Evolutionary conservation across 2,113 vertebrate species (phyloP).

Genomic region (Platycercus adscitus): DNA sequence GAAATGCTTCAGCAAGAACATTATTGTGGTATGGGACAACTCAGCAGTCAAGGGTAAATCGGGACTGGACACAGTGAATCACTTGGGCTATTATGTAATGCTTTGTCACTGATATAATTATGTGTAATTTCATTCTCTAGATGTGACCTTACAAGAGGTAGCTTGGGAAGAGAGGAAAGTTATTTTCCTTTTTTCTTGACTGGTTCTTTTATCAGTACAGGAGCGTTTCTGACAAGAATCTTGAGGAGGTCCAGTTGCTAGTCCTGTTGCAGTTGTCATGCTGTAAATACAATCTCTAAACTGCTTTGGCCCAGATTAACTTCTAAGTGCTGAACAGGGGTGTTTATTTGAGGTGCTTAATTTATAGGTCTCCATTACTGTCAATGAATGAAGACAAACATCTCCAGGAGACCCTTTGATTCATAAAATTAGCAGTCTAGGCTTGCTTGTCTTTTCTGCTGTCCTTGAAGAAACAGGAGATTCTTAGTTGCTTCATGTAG

Average conservation of each 20-base stretch:
- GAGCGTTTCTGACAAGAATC: neutral
- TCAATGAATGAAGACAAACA: neutral
- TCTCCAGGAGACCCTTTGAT: neutral
- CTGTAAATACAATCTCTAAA: neutral
- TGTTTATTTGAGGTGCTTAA: neutral
- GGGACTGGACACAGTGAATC: neutral
- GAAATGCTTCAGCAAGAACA: neutral
- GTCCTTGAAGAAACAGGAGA: neutral
- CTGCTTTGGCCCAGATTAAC: neutral
- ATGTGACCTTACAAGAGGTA: neutral
- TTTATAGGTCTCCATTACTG: neutral
- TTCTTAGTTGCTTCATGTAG: neutral
- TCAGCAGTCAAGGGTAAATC: too few species aligned
- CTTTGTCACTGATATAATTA: neutral
- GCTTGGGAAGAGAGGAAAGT: neutral
- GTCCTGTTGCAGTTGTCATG: neutral
- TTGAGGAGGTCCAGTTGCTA: neutral
- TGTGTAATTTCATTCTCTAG: neutral
- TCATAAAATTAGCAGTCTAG: neutral
- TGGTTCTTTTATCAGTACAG: neutral
- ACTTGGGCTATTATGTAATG: neutral
- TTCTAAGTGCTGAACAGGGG: neutral
- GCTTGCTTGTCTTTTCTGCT: neutral
- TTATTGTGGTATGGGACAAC: neutral
- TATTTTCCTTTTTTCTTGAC: neutral